Evolutionary conservation across 1,140 invertebrate species (phyloP).

Genomic region (Conus betulinus): DNA sequence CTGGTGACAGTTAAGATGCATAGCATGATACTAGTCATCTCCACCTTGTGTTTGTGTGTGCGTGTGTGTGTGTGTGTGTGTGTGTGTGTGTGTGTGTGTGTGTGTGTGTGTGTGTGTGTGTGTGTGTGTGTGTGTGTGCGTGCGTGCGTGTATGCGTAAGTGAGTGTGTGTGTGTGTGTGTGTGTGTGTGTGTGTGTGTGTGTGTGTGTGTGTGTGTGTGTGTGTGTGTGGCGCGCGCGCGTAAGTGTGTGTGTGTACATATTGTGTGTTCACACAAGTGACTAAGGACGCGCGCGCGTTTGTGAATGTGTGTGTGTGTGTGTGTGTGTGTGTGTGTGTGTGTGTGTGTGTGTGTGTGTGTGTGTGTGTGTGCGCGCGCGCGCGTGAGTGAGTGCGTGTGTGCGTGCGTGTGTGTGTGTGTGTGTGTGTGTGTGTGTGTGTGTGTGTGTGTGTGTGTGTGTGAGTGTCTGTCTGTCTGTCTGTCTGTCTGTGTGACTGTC

Average conservation of each 20-base stretch:
- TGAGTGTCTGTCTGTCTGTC: no score
- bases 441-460: background rate
- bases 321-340: background rate
- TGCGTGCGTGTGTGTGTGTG: background rate
- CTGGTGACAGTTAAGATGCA: no score
- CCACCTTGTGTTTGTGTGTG: background rate
- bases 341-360: background rate
- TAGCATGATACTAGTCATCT: no score
- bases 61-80: background rate
- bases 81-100: background rate
- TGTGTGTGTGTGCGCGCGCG: background rate
- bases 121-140: background rate
- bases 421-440: background rate
- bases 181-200: background rate
- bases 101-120: background rate
- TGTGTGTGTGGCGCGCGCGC: background rate
- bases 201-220: slow-evolving; percentile 6
- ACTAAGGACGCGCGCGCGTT: background rate
- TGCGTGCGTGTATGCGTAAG: background rate
- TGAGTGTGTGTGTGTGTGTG: background rate
- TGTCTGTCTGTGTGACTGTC: no score
- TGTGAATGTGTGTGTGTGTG: background rate
- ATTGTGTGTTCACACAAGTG: background rate
- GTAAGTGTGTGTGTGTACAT: background rate
- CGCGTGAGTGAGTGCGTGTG: background rate